Percentiles rank a stretch among this genome's conserved stretches.
Evolutionary conservation across 2,113 vertebrate genomes (phyloP).

Genomic region (Tragulus kanchil): DNA sequence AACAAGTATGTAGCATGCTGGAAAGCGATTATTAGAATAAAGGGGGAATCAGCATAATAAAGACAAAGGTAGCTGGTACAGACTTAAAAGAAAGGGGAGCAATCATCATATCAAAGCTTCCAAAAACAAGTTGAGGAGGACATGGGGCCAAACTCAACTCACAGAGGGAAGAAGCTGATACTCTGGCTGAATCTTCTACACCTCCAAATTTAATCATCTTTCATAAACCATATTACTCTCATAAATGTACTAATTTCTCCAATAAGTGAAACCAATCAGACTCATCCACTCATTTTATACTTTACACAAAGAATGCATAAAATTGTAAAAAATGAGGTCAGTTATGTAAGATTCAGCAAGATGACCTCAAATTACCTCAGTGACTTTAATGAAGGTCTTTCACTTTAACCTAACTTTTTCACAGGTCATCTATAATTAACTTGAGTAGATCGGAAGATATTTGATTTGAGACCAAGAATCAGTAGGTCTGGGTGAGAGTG

Average conservation of each 20-base stretch:
- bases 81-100: background rate
- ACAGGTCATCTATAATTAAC: background rate
- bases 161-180: background rate
- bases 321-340: background rate
- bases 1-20: background rate
- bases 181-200: background rate
- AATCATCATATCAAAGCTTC: background rate
- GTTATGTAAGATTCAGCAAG: background rate
- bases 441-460: background rate
- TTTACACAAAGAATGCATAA: background rate
- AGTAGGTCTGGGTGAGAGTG: background rate
- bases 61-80: background rate
- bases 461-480: background rate
- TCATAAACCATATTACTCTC: background rate
- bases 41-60: background rate
- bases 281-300: background rate
- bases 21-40: background rate
- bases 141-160: background rate
- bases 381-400: background rate
- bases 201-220: background rate
- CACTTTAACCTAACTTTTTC: background rate
- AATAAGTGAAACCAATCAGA: background rate
- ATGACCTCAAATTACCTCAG: background rate
- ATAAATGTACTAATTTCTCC: background rate
- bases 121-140: background rate